A percentile compares a stretch with the other conserved stretches of the same genome.
These are phyloP conservation scores for Geodia barretti DNA, from an alignment of 37 sponge, comb jelly and placozoan genomes.

Conservation along the genomic window DNA sequence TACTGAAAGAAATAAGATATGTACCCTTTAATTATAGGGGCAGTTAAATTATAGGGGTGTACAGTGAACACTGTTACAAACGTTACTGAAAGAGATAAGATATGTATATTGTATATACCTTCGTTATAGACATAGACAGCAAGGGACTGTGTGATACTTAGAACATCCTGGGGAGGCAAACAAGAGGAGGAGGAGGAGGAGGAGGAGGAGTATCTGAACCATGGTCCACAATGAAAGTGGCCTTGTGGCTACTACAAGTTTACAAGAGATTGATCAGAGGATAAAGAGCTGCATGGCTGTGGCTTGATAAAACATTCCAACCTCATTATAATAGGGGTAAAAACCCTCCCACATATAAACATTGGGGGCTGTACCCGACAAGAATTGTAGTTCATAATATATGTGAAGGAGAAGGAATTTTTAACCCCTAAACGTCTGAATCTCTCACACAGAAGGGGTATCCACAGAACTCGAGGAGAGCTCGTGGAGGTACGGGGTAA, in stretches of 20 bases:
- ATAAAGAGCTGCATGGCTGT: too few species aligned
- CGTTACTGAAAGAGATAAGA: not conserved
- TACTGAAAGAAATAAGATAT: not conserved
- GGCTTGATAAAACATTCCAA: too few species aligned
- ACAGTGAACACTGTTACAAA: not conserved
- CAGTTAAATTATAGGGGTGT: not conserved
- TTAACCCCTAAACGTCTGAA: not conserved
- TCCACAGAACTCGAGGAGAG: constrained; percentile 65
- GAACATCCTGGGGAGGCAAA: constrained; percentile 39
- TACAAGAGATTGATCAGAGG: too few species aligned
- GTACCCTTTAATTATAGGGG: constrained; percentile 2
- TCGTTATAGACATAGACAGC: constrained; percentile 28
- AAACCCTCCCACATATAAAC: too few species aligned
- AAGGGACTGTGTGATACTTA: constrained; percentile 54
- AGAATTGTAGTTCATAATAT: too few species aligned
- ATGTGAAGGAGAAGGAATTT: too few species aligned
- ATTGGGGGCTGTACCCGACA: too few species aligned
- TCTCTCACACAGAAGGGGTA: constrained; percentile 69
- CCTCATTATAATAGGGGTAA: too few species aligned
- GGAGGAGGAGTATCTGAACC: not conserved
- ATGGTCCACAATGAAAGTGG: too few species aligned
- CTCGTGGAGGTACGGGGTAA: constrained; percentile 56
- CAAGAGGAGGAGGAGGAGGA: not conserved
- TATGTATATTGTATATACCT: constrained; percentile 20
- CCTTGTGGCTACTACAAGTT: too few species aligned